phyloP scores from a whole-genome alignment of 2,113 vertebrate species.

The Myocastor coypus region DNA sequence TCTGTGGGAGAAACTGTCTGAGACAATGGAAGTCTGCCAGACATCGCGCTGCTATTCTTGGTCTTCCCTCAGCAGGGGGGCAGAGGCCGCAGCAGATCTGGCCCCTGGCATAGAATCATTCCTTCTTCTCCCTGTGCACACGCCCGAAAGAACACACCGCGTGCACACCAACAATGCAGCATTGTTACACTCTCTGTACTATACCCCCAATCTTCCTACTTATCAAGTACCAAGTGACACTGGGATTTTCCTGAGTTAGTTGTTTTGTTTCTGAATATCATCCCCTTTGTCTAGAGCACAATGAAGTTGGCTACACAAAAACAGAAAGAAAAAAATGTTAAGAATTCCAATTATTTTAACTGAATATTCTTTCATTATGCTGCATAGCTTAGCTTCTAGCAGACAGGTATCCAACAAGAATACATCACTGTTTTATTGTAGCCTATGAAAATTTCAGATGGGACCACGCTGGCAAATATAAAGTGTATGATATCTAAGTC shows the following conservation, averaged over 20 bases:
- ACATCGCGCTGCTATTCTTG: slow-evolving; percentile 66
- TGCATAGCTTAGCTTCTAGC: not conserved
- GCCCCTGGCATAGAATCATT: slow-evolving; percentile 42
- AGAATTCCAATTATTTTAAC: not conserved
- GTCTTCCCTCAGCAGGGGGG: not conserved
- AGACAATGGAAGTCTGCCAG: slow-evolving; percentile 27
- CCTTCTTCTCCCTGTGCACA: slow-evolving; percentile 25
- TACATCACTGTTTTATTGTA: not conserved
- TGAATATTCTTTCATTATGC: not conserved
- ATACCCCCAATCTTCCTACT: slow-evolving; percentile 4
- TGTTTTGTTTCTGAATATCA: slow-evolving; percentile 41
- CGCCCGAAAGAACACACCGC: slow-evolving; percentile 49
- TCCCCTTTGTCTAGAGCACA: not conserved
- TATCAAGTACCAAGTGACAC: not conserved
- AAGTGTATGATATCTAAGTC: not conserved
- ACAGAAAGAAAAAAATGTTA: not conserved
- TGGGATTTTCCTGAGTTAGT: slow-evolving; percentile 11
- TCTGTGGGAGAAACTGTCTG: slow-evolving; percentile 41
- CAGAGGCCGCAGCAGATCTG: not conserved
- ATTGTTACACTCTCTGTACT: not conserved
- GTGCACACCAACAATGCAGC: not conserved
- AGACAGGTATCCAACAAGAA: not conserved
- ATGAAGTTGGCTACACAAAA: not conserved
- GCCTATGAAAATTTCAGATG: not conserved
- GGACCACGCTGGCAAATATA: not conserved